Evolutionary conservation across 2,113 vertebrate species (phyloP).

Genomic region (Empidonax alnorum): DNA sequence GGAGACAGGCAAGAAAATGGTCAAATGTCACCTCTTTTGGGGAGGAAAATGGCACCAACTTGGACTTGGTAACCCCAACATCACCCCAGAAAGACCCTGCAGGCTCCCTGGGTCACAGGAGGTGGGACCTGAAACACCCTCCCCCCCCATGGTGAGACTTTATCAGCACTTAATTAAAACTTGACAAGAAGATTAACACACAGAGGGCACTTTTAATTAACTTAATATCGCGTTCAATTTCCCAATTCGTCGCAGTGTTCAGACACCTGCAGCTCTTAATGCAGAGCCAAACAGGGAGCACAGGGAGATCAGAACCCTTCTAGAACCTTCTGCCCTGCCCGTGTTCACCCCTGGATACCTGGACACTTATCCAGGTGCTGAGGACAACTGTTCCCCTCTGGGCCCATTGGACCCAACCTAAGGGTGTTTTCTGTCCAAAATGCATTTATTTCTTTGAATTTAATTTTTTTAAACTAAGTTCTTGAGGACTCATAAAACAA

Average conservation of each 20-base stretch:
- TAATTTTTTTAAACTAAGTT: background rate
- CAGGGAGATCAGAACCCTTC: background rate
- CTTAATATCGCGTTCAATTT: conserved; percentile 71
- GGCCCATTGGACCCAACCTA: background rate
- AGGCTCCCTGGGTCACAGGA: background rate
- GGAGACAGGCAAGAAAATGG: background rate
- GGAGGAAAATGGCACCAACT: too few relatives aligned
- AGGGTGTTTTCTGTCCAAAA: background rate
- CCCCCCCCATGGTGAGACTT: conserved; percentile 44
- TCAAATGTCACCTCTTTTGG: background rate
- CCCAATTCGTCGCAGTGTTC: conserved; percentile 44
- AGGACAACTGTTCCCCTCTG: background rate
- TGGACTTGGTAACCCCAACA: background rate
- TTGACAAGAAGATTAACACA: conserved; percentile 79
- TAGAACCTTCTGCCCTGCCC: background rate
- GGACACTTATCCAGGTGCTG: background rate
- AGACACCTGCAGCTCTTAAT: conserved; percentile 52
- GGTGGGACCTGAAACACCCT: background rate
- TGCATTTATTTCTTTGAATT: background rate
- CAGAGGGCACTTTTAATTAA: conserved; percentile 79
- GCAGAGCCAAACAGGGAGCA: background rate
- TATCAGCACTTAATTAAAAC: conserved; percentile 79
- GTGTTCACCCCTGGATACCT: fast-evolving
- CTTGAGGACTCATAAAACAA: background rate
- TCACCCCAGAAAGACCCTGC: background rate